phyloP scores from a whole-genome alignment of 2,797 vertebrate species.

The Bovichtus variegatus region DNA sequence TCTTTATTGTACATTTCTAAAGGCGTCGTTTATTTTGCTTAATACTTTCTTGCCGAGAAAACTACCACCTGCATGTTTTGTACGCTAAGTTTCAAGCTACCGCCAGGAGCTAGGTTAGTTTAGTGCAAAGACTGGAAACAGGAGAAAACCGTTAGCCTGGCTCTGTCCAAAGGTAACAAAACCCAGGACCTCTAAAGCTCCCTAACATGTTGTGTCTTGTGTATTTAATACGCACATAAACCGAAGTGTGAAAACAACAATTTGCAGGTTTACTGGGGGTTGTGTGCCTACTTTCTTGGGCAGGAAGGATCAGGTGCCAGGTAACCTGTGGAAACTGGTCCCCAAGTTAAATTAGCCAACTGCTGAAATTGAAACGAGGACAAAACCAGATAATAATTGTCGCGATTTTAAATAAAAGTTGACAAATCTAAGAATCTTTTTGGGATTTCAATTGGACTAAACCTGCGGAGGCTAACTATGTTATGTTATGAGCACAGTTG shows the following conservation, averaged over 20 bases:
- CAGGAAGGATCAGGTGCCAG: neutral
- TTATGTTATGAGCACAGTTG: neutral
- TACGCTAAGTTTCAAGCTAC: fast-evolving
- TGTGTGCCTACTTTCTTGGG: fast-evolving
- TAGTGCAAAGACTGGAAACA: neutral
- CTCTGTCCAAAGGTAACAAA: neutral
- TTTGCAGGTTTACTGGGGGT: neutral
- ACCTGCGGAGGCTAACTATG: neutral
- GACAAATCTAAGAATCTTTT: no score
- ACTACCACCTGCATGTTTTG: fast-evolving
- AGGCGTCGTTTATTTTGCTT: no score
- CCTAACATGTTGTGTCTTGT: neutral
- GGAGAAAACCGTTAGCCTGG: neutral
- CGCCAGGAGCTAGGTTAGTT: neutral
- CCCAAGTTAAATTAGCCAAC: neutral
- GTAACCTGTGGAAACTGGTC: neutral
- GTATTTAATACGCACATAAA: neutral
- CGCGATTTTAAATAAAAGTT: no score
- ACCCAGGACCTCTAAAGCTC: neutral
- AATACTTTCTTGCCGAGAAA: no score
- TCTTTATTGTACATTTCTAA: neutral
- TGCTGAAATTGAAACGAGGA: no score
- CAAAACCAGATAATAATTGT: no score
- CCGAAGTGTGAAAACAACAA: neutral
- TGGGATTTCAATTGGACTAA: neutral